Evolutionary conservation across 2,797 vertebrate genomes (phyloP).

Genomic region (Florisuga fusca): DNA sequence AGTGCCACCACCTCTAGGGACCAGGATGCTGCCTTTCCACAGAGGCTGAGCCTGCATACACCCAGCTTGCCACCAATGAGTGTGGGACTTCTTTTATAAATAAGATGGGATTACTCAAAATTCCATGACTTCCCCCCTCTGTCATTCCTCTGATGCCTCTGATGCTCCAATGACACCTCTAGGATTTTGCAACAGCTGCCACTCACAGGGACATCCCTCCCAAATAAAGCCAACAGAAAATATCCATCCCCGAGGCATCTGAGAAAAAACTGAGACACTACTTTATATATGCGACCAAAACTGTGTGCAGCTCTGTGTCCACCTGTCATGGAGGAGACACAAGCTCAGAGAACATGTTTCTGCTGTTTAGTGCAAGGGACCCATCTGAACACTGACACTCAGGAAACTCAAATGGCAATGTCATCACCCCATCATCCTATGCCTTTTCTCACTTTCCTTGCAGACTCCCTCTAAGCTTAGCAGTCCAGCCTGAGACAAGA

Average conservation of each 20-base stretch:
- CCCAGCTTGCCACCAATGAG: background rate
- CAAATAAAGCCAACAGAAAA: background rate
- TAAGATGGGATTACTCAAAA: background rate
- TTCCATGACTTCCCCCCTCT: background rate
- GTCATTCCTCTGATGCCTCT: background rate
- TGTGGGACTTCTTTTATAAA: background rate
- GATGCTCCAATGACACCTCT: accelerated
- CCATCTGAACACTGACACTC: background rate
- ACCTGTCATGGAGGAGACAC: background rate
- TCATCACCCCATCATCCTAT: background rate
- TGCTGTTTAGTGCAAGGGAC: background rate
- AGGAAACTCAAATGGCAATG: background rate
- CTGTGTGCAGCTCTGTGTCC: too few relatives aligned
- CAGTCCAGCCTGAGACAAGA: background rate
- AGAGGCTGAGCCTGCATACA: background rate
- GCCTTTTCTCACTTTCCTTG: background rate
- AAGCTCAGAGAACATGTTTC: background rate
- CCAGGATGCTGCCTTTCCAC: accelerated
- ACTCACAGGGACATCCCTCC: background rate
- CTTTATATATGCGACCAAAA: background rate
- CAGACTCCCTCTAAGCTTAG: background rate
- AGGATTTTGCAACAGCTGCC: background rate
- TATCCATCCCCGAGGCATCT: background rate
- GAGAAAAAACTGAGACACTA: background rate
- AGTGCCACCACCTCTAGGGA: background rate